These are phyloP conservation scores for Scaptomyza parva DNA, from an alignment of 2,888 invertebrate species.

Conservation along the genomic window DNA sequence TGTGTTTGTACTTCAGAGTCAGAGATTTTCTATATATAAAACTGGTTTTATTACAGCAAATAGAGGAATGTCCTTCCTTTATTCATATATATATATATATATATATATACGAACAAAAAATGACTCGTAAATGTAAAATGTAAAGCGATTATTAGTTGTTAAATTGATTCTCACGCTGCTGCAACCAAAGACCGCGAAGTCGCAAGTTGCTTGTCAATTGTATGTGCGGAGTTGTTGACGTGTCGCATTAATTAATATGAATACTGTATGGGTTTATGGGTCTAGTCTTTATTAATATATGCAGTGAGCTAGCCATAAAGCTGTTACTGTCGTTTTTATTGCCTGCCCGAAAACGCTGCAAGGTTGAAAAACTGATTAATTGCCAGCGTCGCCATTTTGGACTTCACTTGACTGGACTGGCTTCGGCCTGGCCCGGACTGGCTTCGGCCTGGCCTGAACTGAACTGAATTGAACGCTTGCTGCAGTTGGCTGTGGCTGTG, in stretches of 20 bases:
- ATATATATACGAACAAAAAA: neutral
- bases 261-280: conserved; percentile 4
- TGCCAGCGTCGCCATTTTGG: conserved; percentile 48
- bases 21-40: neutral
- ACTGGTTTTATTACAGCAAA: no score
- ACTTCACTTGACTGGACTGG: no score
- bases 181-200: no score
- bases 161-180: conserved; percentile 20
- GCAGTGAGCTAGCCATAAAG: conserved; percentile 26
- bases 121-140: neutral
- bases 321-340: conserved; percentile 44
- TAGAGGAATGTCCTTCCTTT: no score
- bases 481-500: conserved; percentile 18
- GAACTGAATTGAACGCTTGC: conserved; percentile 16
- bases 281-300: conserved; percentile 15
- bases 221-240: conserved; percentile 16
- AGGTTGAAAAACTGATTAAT: conserved; percentile 63
- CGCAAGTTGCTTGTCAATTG: conserved; percentile 4
- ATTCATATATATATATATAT: no score
- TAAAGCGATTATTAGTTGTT: conserved; percentile 3
- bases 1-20: neutral
- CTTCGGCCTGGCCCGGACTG: no score
- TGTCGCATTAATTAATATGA: conserved; percentile 41
- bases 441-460: no score
- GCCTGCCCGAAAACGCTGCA: conserved; percentile 28